Evolutionary conservation across 2,797 vertebrate genomes (phyloP), one percentile per base, ranked within the genome.

Genomic region (Liasis olivaceus): DNA sequence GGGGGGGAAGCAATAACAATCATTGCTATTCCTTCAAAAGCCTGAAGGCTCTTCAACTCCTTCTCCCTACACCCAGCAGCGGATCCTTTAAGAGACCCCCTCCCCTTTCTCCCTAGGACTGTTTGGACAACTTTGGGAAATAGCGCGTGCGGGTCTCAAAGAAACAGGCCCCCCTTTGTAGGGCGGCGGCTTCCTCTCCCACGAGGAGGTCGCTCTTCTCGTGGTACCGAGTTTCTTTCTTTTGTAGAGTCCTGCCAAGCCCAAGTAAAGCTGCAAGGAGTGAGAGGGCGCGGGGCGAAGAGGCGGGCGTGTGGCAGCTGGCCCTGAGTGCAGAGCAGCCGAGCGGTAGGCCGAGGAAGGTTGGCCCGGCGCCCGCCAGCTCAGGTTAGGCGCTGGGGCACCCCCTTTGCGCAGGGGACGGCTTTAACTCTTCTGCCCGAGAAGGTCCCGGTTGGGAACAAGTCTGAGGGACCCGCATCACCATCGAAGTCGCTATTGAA

Each of bases 171-270:
- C 24, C 26, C 22, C 1, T 28, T 9, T 2, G 13, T 20, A 56
- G 51, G 51, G 47, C 24, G 54, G 51, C 47, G 14, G 54, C 24
- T 56, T 56, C 31, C 59, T 24, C 17, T 24, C 36, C 9, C 36
- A 3, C 22, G 22, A 59, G 87, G 87, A 47, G 8, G 22, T 12
- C 31, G 11, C 63, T 42, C 64, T 89, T 54, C 13, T 36, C 77
- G 9, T 14, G 92, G 36, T 86, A 62, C 87, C 85, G 47, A 2
- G 51, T 91, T 94, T 89, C 15, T 94, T 92, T 85, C 86, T 66
- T 93, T 84, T 22, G 58, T 92, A 90, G 88, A 94, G 95, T 91
- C 89, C 90, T 31, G 36, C n/a, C 17, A 93, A 93, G 72, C 28
- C 28, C 26, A 2, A 63, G 86, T 47, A 7, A 92, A 88, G 63